Base-by-base conservation (phyloP, 2,888 invertebrate species). In the Fragum sueziense region DNA sequence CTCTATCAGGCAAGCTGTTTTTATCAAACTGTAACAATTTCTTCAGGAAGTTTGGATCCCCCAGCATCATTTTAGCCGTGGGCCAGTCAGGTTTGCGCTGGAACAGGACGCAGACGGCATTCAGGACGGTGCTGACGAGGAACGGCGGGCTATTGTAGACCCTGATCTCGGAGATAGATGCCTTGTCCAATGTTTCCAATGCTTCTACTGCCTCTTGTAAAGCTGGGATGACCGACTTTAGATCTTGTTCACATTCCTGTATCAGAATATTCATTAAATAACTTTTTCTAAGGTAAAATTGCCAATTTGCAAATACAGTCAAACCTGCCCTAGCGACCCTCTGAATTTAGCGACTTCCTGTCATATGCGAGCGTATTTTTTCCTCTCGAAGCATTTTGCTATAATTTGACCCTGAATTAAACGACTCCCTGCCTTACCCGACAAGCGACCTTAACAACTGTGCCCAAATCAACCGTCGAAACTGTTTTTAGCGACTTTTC, bases 61-160 rank as follows among this genome's bases (percentile, higher is more conserved):
- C 91, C 3, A 93, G 85, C 83, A 93, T 88, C 70, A 87, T 87
- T 76, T 91, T 92, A 33, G 92, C 91, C 14, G 91, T 91, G 0
- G 86, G 84, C 93, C 93, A 93, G 76, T 92, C 92, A 9, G 93
- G 90, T 80, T 92, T 93, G 82, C 89, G 90, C 76, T 91, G 89
- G 78, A 93, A 91, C 34, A 93, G 88, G 4, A 93, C 87, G 83
- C 92, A 92, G 37, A 93, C 93, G 11, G 93, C 92, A 67, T 89
- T 85, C 87, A 93, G 89, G 57, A 93, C 93, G 27, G 89, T 91
- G 84, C 86, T 88, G 6, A 93, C 93, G 65, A 93, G 85, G 31
- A 78, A 84, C 6, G 93, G 93, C 0, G 93, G 93, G 27, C 80
- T 88, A 1, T 80, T 86, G 88, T 93, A 93, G 25, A 92, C 92